Percentiles rank a stretch among this genome's conserved stretches.
Conservation (phyloP, 2,888 invertebrate genomes). For the Brachypterus glaber region DNA sequence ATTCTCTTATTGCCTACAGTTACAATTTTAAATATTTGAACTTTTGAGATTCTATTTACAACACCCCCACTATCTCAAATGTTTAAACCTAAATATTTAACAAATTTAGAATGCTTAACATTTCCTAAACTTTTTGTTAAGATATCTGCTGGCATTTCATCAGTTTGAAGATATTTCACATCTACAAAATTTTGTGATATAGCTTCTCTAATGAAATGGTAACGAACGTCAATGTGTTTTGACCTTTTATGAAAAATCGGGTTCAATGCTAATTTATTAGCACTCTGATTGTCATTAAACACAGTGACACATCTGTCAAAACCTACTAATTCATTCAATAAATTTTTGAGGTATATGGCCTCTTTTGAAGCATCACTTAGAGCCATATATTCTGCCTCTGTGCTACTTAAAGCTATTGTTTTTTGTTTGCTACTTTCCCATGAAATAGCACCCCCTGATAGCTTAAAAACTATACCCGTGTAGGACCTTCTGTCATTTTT, state of each 20-base stretch:
- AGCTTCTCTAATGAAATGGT: conserved; percentile 19
- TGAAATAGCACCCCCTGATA: conserved; percentile 6
- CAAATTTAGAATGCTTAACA: conserved; percentile 15
- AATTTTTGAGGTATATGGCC: conserved; percentile 13
- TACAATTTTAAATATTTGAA: too few species aligned
- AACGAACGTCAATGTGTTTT: conserved; percentile 21
- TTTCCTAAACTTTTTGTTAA: conserved; percentile 16
- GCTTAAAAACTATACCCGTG: conserved; percentile 16
- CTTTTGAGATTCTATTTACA: too few species aligned
- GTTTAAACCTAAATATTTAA: conserved; percentile 9
- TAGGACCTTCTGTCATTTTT: conserved; percentile 14
- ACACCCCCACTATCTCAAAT: too few species aligned
- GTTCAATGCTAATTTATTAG: conserved; percentile 7
- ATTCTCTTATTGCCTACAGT: too few species aligned
- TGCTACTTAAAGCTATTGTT: conserved; percentile 26
- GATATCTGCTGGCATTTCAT: conserved; percentile 16
- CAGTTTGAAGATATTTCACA: conserved; percentile 16
- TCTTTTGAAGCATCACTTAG: conserved; percentile 19
- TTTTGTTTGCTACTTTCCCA: conserved; percentile 21
- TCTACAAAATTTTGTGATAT: conserved; percentile 11
- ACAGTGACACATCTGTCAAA: conserved; percentile 1
- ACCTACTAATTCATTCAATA: conserved; percentile 9
- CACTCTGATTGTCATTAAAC: conserved; percentile 9
- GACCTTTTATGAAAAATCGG: conserved; percentile 12
- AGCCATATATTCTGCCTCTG: conserved; percentile 25